These are phyloP conservation scores for Lichenostomus cassidix DNA, from an alignment of 2,113 vertebrate species.

Conservation along the genomic window DNA sequence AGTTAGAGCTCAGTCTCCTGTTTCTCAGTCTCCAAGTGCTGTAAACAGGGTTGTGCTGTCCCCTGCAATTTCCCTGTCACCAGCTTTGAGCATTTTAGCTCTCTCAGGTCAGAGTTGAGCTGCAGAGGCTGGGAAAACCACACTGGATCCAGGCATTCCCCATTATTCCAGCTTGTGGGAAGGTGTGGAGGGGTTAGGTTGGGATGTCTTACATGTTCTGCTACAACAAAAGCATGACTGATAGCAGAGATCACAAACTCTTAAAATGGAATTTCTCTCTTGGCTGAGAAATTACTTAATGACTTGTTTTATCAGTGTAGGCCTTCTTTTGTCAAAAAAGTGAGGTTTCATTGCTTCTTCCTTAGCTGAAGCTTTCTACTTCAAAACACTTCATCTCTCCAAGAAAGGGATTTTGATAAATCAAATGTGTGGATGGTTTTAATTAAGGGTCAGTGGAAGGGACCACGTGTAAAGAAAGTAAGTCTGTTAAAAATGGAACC, in stretches of 20 bases:
- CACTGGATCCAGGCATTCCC: not conserved
- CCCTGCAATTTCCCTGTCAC: not conserved
- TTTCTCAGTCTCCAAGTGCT: not conserved
- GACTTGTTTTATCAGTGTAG: not conserved
- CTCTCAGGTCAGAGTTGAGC: not conserved
- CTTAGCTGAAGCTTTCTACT: not conserved
- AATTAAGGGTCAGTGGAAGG: not conserved
- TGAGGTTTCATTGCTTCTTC: not conserved
- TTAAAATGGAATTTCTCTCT: not conserved
- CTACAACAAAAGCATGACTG: not conserved
- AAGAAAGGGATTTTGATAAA: not conserved
- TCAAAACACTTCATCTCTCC: not conserved
- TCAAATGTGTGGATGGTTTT: not conserved
- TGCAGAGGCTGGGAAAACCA: not conserved
- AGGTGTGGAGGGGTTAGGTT: not conserved
- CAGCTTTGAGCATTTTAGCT: not conserved
- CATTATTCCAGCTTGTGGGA: not conserved
- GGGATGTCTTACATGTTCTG: not conserved
- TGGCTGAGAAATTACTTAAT: not conserved
- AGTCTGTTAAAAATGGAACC: not conserved
- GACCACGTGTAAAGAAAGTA: not conserved
- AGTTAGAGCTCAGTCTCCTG: conserved; percentile 19
- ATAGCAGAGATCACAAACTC: not conserved
- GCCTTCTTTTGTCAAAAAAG: not conserved
- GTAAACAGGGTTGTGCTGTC: not conserved